Evolutionary conservation across 2,888 invertebrate genomes (phyloP).

Genomic region (Linhomoeus sp.): DNA sequence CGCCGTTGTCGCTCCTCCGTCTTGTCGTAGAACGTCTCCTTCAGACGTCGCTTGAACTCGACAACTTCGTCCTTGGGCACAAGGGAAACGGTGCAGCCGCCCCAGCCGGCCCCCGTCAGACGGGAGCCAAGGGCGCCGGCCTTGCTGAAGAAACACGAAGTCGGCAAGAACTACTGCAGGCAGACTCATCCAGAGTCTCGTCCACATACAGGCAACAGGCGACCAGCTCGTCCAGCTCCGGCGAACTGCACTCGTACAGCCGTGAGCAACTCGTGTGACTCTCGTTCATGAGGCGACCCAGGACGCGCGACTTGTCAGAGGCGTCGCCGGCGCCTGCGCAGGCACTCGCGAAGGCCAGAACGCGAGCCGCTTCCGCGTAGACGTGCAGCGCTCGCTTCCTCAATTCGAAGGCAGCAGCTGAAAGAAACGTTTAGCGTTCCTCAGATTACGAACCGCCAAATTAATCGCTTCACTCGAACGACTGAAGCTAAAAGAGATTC

Average conservation of each 20-base stretch:
- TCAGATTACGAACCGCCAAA: too few relatives aligned
- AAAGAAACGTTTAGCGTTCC: too few relatives aligned
- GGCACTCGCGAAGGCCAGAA: slow-evolving; percentile 48
- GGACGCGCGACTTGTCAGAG: slow-evolving; percentile 11
- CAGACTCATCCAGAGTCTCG: too few relatives aligned
- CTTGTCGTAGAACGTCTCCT: neutral
- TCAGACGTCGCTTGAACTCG: neutral
- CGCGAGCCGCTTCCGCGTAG: slow-evolving; percentile 56
- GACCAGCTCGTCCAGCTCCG: slow-evolving; percentile 60
- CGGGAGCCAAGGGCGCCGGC: slow-evolving; percentile 57
- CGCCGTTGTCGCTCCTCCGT: neutral
- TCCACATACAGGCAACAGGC: slow-evolving; percentile 20
- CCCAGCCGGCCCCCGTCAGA: slow-evolving; percentile 95
- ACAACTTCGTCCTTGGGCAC: slow-evolving; percentile 42
- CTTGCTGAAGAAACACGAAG: slow-evolving; percentile 13
- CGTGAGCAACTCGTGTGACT: slow-evolving; percentile 67
- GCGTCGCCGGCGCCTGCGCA: slow-evolving; percentile 32
- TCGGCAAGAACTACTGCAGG: too few relatives aligned
- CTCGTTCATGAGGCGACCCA: slow-evolving; percentile 58
- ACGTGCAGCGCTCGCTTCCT: slow-evolving; percentile 73
- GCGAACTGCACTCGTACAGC: slow-evolving; percentile 80
- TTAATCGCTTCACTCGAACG: too few relatives aligned
- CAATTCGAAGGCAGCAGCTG: slow-evolving; percentile 40
- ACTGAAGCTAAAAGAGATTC: too few relatives aligned
- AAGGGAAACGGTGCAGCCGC: slow-evolving; percentile 79